phyloP scores from a whole-genome alignment of 2,888 invertebrate species.

The Nephrotoma appendiculata region DNA sequence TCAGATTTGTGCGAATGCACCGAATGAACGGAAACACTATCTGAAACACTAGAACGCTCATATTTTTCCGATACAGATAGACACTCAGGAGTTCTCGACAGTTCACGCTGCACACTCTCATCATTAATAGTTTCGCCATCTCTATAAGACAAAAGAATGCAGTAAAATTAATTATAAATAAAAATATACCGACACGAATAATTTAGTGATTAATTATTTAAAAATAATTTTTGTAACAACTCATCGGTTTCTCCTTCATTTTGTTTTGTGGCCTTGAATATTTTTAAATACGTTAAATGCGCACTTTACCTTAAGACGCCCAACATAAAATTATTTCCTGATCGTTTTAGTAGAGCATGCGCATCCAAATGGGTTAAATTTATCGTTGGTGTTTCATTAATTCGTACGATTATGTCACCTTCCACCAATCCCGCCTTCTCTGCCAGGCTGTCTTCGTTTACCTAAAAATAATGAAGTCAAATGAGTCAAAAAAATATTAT shows the following conservation, averaged over 20 bases:
- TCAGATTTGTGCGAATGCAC: constrained; percentile 14
- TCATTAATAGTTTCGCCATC: not conserved
- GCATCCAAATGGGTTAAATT: constrained; percentile 63
- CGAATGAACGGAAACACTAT: constrained; percentile 7
- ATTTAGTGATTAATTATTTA: not conserved
- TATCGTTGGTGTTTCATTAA: constrained; percentile 54
- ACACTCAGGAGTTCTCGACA: not conserved
- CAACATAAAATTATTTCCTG: constrained; percentile 56
- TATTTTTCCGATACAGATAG: not conserved
- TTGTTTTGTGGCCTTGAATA: not conserved
- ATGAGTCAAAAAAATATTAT: not conserved
- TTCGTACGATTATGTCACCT: constrained; percentile 70
- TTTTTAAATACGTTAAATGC: not conserved
- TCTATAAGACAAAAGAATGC: not conserved
- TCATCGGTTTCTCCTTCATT: not conserved
- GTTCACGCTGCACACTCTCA: not conserved
- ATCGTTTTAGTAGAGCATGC: constrained; percentile 52
- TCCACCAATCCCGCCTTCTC: constrained; percentile 65
- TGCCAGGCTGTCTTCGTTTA: constrained; percentile 65
- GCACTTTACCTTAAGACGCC: constrained; percentile 29
- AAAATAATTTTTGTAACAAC: not conserved
- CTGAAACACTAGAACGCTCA: not conserved
- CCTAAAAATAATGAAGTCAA: constrained; percentile 36
- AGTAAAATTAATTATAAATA: not conserved
- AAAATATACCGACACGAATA: not conserved